These are phyloP conservation scores for Periparus ater DNA, from an alignment of 2,797 vertebrate genomes.

Conservation along the genomic window DNA sequence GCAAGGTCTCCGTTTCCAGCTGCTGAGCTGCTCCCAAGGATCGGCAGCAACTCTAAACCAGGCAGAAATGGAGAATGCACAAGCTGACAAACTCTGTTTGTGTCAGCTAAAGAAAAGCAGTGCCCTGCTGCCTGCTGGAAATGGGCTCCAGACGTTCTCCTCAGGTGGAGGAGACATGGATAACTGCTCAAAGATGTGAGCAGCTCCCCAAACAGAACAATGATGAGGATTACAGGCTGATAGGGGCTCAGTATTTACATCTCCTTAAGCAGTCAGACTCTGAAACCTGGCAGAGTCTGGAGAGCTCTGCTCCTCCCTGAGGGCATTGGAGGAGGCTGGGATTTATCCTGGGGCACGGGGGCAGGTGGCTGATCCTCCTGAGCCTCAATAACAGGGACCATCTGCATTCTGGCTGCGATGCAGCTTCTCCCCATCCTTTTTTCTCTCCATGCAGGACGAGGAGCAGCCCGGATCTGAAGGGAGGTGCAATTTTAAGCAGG, in stretches of 20 bases:
- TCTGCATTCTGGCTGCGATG: slow-evolving; percentile 12
- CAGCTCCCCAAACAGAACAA: slow-evolving; percentile 33
- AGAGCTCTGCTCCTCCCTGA: not conserved
- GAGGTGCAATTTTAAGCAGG: slow-evolving; percentile 1
- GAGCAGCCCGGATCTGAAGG: slow-evolving; percentile 43
- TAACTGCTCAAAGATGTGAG: slow-evolving; percentile 65
- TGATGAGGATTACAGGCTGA: slow-evolving; percentile 61
- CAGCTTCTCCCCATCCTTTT: not conserved
- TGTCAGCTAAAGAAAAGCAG: slow-evolving; percentile 58
- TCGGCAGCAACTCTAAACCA: not conserved
- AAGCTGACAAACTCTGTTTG: slow-evolving; percentile 73
- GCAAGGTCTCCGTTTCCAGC: not conserved
- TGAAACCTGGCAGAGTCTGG: not conserved
- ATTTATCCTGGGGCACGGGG: slow-evolving; percentile 65
- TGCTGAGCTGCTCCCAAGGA: slow-evolving; percentile 7
- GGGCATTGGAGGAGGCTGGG: slow-evolving; percentile 38
- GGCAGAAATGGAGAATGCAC: slow-evolving; percentile 67
- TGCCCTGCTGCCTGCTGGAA: slow-evolving; percentile 62
- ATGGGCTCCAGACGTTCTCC: slow-evolving; percentile 73
- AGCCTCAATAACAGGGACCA: slow-evolving; percentile 65
- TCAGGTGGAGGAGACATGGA: slow-evolving; percentile 44
- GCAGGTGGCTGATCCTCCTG: slow-evolving; percentile 56
- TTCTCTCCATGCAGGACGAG: not conserved
- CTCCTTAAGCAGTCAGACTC: not conserved
- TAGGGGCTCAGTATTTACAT: slow-evolving; percentile 5